Base-by-base conservation (phyloP, 2,888 invertebrate species). In the Ophraella communa region DNA sequence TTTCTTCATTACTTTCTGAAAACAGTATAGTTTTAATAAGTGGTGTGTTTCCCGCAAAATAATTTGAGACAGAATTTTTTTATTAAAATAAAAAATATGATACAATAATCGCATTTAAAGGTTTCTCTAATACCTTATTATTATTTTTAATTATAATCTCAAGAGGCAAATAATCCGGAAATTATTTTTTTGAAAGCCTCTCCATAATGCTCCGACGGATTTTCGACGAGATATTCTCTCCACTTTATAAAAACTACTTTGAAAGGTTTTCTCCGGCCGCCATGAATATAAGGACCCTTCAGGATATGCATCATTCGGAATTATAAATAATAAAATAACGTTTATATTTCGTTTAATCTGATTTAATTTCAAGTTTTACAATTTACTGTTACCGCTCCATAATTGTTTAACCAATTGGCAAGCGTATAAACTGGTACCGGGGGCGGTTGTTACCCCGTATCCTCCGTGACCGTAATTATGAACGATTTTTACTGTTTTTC, bases 381-480 rank as follows among this genome's bases (percentile, higher is more conserved):
- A 62, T 73, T 82, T 83, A 65, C 79, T 81, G 56, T 79, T 82
- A 30, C 81, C 80, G 44, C 71, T 65, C 57, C 80, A 71, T 27
- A 88, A 76, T 70, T 92, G 87, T 54, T 85, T 83, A 0, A 90
- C 89, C 17, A 93, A 82, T 56, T 87, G 78, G 0, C 93, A 88
- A 0, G 95, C 94, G 75, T 94, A 86, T 64, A 88, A 84, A 0
- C 92, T 89, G 0, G 95, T 95, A 7, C 96, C 96, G 24, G 96
- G 96, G 4, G 94, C 92, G 35, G 94, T 88, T 65, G 92, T 92
- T 0, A 97, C 91, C 0, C 97, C 97, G 79, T 96, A 95, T 0
- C 95, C 96, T 0, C 96, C 96, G 79, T 97, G 97, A 0, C 97
- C 97, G 78, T 97, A 97, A 81, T 96, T 95, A 79, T 98, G 97